Evolutionary conservation across 2,888 invertebrate genomes (phyloP), one percentile per base, ranked within the genome.

Genomic region (Sphaerolaimus hirsutus): DNA sequence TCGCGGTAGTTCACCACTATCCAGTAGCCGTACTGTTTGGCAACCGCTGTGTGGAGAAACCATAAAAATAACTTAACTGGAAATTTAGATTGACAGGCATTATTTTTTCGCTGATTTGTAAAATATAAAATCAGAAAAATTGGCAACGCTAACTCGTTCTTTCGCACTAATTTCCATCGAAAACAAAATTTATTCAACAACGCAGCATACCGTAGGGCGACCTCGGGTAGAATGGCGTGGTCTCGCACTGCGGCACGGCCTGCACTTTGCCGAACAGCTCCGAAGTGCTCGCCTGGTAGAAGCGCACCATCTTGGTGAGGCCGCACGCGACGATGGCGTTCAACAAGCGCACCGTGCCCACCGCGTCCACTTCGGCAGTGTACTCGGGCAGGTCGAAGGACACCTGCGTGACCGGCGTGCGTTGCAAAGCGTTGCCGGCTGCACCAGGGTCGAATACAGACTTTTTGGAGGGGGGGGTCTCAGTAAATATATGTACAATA

Each of bases 351-450:
- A 91, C 70, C 1, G 87, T 86, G 14, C 91, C 89, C n/a, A 89
- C 74, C 0, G 80, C 89, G 66, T 89, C 87, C 1, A 91, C 89
- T 70, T 99, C 89, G 0, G 93, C 89, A 0, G 97, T 97, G 61
- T 99, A 99, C 68, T 99, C 93, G 58, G 89, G 87, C 50, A 97
- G 70, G 62, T 99, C 93, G 64, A 97, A 97, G 0, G 93, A 97
- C 38, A 78, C 75, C 76, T 76, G 55, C 17, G n/a, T n/a, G n/a
- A n/a, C n/a, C n/a, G n/a, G n/a, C n/a, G n/a, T n/a, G n/a, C n/a
- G n/a, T 50, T 41, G 5, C 29, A 29, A 10, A 29, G n/a, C n/a
- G n/a, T n/a, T n/a, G n/a, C n/a, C n/a, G n/a, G n/a, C n/a, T n/a
- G n/a, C n/a, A n/a, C n/a, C n/a, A n/a, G n/a, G n/a, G n/a, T n/a